Conservation (phyloP, 2,113 vertebrate genomes). For the Eleginops maclovinus region DNA sequence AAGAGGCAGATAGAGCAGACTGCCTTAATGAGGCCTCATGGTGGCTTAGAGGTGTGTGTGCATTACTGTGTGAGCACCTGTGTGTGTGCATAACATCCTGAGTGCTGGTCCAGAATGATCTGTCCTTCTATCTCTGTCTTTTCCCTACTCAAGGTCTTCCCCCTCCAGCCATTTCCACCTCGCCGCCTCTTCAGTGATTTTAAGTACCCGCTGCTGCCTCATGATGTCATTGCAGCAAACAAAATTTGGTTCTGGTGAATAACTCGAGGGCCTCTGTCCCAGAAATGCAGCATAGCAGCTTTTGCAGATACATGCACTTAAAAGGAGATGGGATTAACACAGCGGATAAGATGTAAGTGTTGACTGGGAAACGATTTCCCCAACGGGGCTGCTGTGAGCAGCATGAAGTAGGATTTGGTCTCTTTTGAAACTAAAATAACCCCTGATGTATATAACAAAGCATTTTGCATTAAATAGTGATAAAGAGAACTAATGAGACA, state of each 20-base stretch:
- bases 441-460: slow-evolving; percentile 18
- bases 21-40: slow-evolving; percentile 74
- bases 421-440: background rate
- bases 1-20: slow-evolving; percentile 79
- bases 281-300: slow-evolving; percentile 46
- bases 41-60: slow-evolving; percentile 48
- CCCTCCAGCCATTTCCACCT: slow-evolving; percentile 33
- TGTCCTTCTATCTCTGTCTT: slow-evolving; percentile 32
- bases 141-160: slow-evolving; percentile 37
- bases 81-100: slow-evolving; percentile 30
- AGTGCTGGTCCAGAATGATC: slow-evolving; percentile 28
- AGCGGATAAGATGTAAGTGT: slow-evolving; percentile 42
- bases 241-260: slow-evolving; percentile 23
- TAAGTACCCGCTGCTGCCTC: background rate
- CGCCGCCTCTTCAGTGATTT: slow-evolving; percentile 5
- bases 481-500: slow-evolving; percentile 19
- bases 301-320: slow-evolving; percentile 41
- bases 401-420: slow-evolving; percentile 50
- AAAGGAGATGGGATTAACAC: slow-evolving; percentile 54
- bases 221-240: slow-evolving; percentile 30
- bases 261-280: slow-evolving; percentile 24
- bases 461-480: slow-evolving; percentile 24
- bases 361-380: slow-evolving; percentile 44
- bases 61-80: slow-evolving; percentile 22
- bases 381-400: slow-evolving; percentile 34